Conservation (phyloP, 2,113 vertebrate species). For the Phyllostomus discolor region DNA sequence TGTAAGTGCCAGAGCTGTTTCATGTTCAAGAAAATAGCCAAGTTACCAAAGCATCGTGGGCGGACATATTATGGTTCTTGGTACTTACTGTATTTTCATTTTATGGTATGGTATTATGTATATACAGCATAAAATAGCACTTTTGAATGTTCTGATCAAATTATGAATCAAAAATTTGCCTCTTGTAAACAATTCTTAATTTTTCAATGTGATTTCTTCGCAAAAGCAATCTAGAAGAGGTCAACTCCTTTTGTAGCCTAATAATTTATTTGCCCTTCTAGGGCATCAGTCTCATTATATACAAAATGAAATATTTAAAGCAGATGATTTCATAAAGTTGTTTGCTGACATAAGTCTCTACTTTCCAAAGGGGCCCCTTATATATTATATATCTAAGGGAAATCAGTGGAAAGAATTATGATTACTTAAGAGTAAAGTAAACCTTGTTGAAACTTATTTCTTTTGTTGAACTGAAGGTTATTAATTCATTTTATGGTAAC, state of each 20-base stretch:
- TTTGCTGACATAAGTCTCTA: background rate
- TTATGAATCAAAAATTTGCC: background rate
- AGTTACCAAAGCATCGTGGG: background rate
- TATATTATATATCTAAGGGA: background rate
- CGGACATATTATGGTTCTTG: background rate
- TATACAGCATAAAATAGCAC: background rate
- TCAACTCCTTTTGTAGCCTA: background rate
- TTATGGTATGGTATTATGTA: background rate
- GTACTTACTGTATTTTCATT: background rate
- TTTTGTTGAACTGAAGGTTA: background rate
- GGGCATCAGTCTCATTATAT: background rate
- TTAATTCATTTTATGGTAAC: background rate
- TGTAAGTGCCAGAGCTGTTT: background rate
- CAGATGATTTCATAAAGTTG: background rate
- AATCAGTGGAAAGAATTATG: background rate
- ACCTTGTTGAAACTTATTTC: background rate
- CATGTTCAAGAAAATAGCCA: background rate
- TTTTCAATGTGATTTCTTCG: background rate
- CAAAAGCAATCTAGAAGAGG: background rate
- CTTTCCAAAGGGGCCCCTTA: background rate
- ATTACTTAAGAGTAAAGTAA: background rate
- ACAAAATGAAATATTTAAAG: background rate
- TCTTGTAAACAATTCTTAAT: background rate
- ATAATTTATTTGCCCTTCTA: slow-evolving; percentile 3
- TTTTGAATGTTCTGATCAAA: background rate